Evolutionary conservation across 92 coral and sea anemone genomes (phyloP), one percentile per base, ranked within the genome.

Genomic region (Siderastrea siderea): DNA sequence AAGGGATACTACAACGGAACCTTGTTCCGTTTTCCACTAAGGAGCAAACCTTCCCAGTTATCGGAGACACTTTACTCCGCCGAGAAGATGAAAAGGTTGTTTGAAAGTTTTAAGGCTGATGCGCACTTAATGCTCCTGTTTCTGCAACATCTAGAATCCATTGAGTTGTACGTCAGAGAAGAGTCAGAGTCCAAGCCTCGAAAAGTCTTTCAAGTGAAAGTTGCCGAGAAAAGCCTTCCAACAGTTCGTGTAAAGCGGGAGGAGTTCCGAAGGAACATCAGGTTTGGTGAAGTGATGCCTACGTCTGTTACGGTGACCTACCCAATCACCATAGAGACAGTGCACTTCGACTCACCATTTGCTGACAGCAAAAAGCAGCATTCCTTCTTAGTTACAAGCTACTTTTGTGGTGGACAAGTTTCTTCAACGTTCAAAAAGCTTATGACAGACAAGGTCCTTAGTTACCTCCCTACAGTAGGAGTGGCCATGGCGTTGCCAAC

Each of bases 401-500:
- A 83, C 82, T 80, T 74, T 6, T 88, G 92, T 70, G 92, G 92
- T 2, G 88, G 80, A n/a, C 19, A 83, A 2, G 50, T 90, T 6
- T 90, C 98, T 9, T 52, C 73, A 2, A 70, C 81, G 17, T 85
- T 89, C 82, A 77, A 79, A 80, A 81, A 45, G 50, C 89, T 89
- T 38, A 86, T 69, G 47, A 74, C 57, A 6, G 95, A 89, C 16
- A 75, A 85, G 49, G 90, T 82, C 3, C 92, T 94, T 15, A 87
- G 94, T 70, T 94, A 91, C 50, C 67, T 93, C 60, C 98, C 99
- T 8, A 83, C 92, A 87, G 96, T 96, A 38, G 96, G 99, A 63
- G 92, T 95, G 1, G 99, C 99, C 5, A 79, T 96, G 80, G 90
- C 96, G 3, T 45, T 96, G 47, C 83, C 93, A 0, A 17, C 79